Conservation (phyloP, 2,797 vertebrate genomes). For the Bradypus variegatus region DNA sequence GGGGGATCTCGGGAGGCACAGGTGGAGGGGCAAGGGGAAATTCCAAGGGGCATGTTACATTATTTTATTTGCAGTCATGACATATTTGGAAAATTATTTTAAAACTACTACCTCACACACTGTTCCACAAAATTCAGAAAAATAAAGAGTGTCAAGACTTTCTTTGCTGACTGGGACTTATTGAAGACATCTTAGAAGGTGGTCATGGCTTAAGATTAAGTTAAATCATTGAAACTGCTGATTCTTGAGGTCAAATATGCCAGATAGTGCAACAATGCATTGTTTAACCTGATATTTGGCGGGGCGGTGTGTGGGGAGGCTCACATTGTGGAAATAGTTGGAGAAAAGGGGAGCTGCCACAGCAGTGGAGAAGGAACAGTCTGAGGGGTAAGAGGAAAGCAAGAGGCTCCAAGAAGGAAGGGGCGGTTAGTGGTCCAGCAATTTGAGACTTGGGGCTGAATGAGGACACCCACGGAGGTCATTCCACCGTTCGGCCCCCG, state of each 20-base stretch:
- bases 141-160: neutral
- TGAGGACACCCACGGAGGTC: neutral
- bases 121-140: neutral
- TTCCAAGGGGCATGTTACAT: neutral
- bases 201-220: neutral
- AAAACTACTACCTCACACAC: neutral
- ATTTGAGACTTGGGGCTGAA: neutral
- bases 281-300: neutral
- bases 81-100: neutral
- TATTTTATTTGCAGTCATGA: neutral
- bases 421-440: neutral
- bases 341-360: neutral
- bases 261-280: neutral
- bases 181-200: neutral
- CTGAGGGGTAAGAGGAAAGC: neutral
- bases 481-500: neutral
- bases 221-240: neutral
- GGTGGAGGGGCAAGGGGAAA: neutral
- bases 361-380: neutral
- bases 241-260: neutral
- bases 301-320: neutral
- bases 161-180: neutral
- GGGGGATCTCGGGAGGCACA: neutral
- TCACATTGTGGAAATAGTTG: neutral
- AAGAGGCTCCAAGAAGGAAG: neutral